Evolutionary conservation across 2,797 vertebrate genomes (phyloP), one percentile per base, ranked within the genome.

Genomic region (Sorex maritimensis): DNA sequence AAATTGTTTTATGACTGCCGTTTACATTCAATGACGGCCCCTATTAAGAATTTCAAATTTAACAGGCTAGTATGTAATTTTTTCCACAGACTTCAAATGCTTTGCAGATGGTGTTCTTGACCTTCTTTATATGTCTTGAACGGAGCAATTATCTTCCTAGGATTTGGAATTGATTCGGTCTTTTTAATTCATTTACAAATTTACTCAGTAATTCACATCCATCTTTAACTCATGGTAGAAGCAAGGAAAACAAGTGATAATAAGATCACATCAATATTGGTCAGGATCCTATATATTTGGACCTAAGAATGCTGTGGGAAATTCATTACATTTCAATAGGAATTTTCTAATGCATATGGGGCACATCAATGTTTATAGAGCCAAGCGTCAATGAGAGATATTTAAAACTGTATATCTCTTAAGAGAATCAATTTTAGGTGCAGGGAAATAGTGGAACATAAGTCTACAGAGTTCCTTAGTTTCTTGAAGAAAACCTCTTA

Each of bases 341-440:
- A 92, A 88, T 9, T 67, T 71, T 71, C 26, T 93, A 79, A 65
- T 38, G 34, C 91, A 61, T 93, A 67, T 30, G 41, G 7, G 71
- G 0, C 4, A 52, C 61, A 77, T 30, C 21, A 61, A 58, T 71
- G 52, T 34, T 12, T 26, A 46, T 58, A 55, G 74, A 73, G 52
- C 11, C 65, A 69, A 6, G 6, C 74, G 5, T 82, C 49, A 79
- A 49, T 41, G 69, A 21, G n/a, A 88, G 9, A 81, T 49, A 79
- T 30, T 52, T 79, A 75, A 34, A 69, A 61, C 7, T 5, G 13
- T 41, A 26, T 9, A 67, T 24, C 11, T 58, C 17, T 23, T 52
- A 61, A 88, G 11, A 34, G 10, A 63, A 24, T 68, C 34, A 19
- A 4, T 63, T 77, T 4, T 75, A 26, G 19, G 3, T 90, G 13